A percentile compares a stretch with the other conserved stretches of the same genome.
Conservation (phyloP, 2,888 invertebrate species). For the Pollenia labialis region DNA sequence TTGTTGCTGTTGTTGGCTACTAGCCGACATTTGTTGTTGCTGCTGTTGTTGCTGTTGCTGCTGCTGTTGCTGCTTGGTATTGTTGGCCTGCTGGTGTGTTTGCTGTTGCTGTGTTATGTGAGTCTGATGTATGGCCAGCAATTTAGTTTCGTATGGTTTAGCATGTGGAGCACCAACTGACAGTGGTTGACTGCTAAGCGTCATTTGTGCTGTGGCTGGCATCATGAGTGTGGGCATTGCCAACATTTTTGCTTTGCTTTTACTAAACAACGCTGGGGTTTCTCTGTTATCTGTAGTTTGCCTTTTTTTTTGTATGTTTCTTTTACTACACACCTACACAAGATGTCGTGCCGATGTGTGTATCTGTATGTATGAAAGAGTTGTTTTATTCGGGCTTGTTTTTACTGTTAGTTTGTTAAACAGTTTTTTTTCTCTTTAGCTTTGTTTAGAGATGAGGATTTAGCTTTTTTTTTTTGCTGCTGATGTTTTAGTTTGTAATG, state of each 20-base stretch:
- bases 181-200: slow-evolving; percentile 84
- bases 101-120: slow-evolving; percentile 81
- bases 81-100: slow-evolving; percentile 80
- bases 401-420: slow-evolving; percentile 53
- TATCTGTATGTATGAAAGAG: background rate
- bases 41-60: slow-evolving; percentile 76
- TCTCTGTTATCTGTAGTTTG: slow-evolving; percentile 29
- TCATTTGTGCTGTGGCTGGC: slow-evolving; percentile 85
- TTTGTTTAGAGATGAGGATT: slow-evolving; percentile 50
- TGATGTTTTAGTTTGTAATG: slow-evolving; percentile 67
- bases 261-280: slow-evolving; percentile 55
- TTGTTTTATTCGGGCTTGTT: background rate
- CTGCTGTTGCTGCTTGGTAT: slow-evolving; percentile 77
- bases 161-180: slow-evolving; percentile 82
- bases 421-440: slow-evolving; percentile 29
- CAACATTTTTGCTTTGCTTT: slow-evolving; percentile 81
- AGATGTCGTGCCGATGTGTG: background rate
- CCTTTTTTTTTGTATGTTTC: background rate
- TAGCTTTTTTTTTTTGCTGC: slow-evolving; percentile 56
- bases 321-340: slow-evolving; percentile 24
- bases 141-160: slow-evolving; percentile 84
- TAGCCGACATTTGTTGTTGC: slow-evolving; percentile 78
- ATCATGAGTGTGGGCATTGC: slow-evolving; percentile 85
- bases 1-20: slow-evolving; percentile 76
- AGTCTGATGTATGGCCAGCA: slow-evolving; percentile 84